A percentile compares a stretch with the other conserved stretches of the same genome.
These are phyloP conservation scores for Trachops cirrhosus DNA, from an alignment of 2,797 vertebrate genomes.

Conservation along the genomic window DNA sequence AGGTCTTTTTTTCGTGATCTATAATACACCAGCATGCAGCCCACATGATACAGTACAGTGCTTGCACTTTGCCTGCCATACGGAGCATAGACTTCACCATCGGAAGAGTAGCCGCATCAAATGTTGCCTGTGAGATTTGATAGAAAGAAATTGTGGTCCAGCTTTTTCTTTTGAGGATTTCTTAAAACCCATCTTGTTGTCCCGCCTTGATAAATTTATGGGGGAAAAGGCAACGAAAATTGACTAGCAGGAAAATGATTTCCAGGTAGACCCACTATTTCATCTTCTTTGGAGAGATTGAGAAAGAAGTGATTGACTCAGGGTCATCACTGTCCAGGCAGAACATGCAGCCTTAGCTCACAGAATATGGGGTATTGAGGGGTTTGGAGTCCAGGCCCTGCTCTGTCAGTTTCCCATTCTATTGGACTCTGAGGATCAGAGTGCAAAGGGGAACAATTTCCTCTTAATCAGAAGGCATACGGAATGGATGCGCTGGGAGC, in stretches of 20 bases:
- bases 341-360: neutral
- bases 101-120: neutral
- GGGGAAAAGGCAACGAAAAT: neutral
- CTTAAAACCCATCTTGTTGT: neutral
- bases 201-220: neutral
- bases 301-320: neutral
- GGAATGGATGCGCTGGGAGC: neutral
- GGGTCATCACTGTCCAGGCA: neutral
- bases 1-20: neutral
- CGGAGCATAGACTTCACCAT: neutral
- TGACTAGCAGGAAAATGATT: neutral
- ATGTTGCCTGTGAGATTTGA: neutral
- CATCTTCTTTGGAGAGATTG: neutral
- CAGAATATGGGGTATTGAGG: neutral
- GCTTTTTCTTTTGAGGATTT: neutral
- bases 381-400: accelerated
- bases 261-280: neutral
- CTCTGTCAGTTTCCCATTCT: neutral
- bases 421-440: neutral
- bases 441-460: neutral
- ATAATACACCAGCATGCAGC: accelerated
- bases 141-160: neutral
- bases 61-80: neutral
- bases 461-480: neutral
- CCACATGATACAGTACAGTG: neutral